Percentiles rank a stretch among this genome's conserved stretches.
phyloP scores from a whole-genome alignment of 1,140 invertebrate species.

The Drosophila murphyi region DNA sequence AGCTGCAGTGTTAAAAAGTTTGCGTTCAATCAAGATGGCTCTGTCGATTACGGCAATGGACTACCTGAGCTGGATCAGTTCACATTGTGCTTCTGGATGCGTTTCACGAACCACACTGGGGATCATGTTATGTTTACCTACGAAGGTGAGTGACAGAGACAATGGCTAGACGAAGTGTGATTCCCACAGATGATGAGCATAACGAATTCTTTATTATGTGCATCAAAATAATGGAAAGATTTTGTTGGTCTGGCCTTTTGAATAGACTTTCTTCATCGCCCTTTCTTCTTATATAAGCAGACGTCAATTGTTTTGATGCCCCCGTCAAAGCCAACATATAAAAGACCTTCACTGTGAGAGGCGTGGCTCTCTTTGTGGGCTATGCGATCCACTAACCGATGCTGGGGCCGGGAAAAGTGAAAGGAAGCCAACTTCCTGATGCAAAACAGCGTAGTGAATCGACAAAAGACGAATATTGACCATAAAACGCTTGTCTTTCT shows the following conservation, averaged over 20 bases:
- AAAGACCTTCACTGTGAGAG: constrained; percentile 59
- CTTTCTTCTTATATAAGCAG: constrained; percentile 38
- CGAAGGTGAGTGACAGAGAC: constrained; percentile 87
- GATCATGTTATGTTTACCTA: constrained; percentile 93
- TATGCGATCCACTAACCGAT: constrained; percentile 51
- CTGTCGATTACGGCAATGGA: constrained; percentile 88
- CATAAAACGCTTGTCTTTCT: too few species aligned
- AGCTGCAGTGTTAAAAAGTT: constrained; percentile 81
- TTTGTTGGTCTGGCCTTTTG: not conserved
- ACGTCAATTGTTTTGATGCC: constrained; percentile 48
- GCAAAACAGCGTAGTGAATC: not conserved
- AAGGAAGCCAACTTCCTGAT: constrained; percentile 80
- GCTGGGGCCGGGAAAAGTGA: constrained; percentile 69
- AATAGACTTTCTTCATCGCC: constrained; percentile 35
- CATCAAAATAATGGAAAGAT: not conserved
- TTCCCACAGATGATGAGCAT: not conserved
- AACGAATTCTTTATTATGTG: not conserved
- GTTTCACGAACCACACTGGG: constrained; percentile 91
- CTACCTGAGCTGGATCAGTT: constrained; percentile 92
- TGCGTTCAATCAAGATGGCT: constrained; percentile 82
- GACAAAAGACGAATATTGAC: too few species aligned
- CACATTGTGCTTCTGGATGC: constrained; percentile 92
- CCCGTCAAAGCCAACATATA: constrained; percentile 10
- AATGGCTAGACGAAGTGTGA: not conserved
- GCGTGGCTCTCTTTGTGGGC: constrained; percentile 36